Conservation (phyloP, 1,140 invertebrate species). For the Agraylea sexmaculata region DNA sequence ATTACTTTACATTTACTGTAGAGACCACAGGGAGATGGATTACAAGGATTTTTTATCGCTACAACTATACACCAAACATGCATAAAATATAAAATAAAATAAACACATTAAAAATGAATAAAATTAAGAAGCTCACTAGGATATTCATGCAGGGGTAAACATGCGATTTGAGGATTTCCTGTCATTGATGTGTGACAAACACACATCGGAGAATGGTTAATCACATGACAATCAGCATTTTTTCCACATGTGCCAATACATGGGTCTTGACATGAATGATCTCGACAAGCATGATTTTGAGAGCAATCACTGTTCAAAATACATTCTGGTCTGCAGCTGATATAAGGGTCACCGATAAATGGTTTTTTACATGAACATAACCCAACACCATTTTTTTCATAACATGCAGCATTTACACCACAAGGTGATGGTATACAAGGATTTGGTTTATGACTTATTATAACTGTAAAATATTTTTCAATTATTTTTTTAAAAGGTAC, state of each 20-base stretch:
- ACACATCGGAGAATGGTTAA: slow-evolving; percentile 63
- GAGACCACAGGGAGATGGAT: slow-evolving; percentile 55
- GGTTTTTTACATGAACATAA: slow-evolving; percentile 58
- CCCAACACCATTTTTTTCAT: slow-evolving; percentile 55
- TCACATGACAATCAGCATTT: slow-evolving; percentile 59
- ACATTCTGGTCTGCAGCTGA: slow-evolving; percentile 64
- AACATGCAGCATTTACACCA: slow-evolving; percentile 70
- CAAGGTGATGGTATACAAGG: slow-evolving; percentile 58
- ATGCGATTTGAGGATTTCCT: slow-evolving; percentile 52
- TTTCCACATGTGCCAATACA: slow-evolving; percentile 66
- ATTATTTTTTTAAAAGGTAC: slow-evolving; percentile 23
- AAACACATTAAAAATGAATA: not conserved
- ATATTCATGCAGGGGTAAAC: slow-evolving; percentile 32
- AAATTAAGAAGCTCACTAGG: slow-evolving; percentile 12
- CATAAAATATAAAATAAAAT: not conserved
- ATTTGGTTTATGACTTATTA: slow-evolving; percentile 25
- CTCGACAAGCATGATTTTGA: slow-evolving; percentile 59
- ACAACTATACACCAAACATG: not conserved
- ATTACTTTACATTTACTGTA: slow-evolving; percentile 51
- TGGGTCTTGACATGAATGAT: slow-evolving; percentile 68
- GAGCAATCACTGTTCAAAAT: slow-evolving; percentile 62
- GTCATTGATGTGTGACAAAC: slow-evolving; percentile 46
- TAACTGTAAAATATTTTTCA: slow-evolving; percentile 10
- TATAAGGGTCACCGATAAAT: slow-evolving; percentile 58
- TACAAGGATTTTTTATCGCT: slow-evolving; percentile 35